Evolutionary conservation across 2,888 invertebrate genomes (phyloP), one percentile per base, ranked within the genome.

Genomic region (Drosophila macrospina): DNA sequence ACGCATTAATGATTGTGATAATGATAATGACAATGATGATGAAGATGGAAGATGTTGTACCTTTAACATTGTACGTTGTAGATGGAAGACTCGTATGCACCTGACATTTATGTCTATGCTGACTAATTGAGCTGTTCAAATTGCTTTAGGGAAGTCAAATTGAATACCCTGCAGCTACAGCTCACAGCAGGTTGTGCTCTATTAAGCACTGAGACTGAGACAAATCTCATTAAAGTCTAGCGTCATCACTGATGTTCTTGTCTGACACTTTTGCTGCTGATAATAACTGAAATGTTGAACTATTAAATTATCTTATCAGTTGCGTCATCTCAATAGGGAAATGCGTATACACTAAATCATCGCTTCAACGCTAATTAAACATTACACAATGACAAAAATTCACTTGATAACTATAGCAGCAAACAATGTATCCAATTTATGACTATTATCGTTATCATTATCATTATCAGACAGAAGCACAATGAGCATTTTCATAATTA

Each of bases 281-380:
- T 51, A 28, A 51, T n/a, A 51, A 16, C 30, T 52, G 8, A 52
- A 39, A 15, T 39, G 13, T 24, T 50, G 16, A 24, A 10, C 24
- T 15, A 50, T 51, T 37, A 13, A 37, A 67, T 59, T 36, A 62
- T 59, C 59, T 78, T 62, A 77, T 73, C 67, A 62, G 8, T 16
- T 51, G 34, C 57, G 42, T 57, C 56, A 48, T 30, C 42, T 28
- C 16, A 11, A 5, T 20, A 36, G 48, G 50, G 8, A 37, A 55
- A 42, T 73, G 72, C 72, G 72, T 44, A 56, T 44, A 13, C 8
- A 15, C 11, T 56, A 52, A 77, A 73, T 74, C 52, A 69, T 56
- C 36, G 6, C 15, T 16, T 30, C 0, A 15, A 50, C 47, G 13
- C 54, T 30, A 54, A 41, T 41, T 45, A 41, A 71, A 55, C 51